Evolutionary conservation across 2,888 invertebrate genomes (phyloP).

Genomic region (Caenorhabditis sp.): DNA sequence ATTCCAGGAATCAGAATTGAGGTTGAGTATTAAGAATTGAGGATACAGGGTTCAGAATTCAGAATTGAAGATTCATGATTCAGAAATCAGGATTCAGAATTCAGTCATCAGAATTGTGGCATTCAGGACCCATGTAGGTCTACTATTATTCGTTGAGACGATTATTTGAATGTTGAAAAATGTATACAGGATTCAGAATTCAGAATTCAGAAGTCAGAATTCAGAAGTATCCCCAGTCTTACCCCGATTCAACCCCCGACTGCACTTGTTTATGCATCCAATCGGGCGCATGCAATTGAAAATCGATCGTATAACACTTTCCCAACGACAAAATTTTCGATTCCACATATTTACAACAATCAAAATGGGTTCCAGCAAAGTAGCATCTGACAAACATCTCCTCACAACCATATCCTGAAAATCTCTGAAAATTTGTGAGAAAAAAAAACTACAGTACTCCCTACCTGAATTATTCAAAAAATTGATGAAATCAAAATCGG

Average conservation of each 20-base stretch:
- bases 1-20: too few species aligned
- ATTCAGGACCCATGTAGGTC: too few species aligned
- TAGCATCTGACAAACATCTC: constrained; percentile 58
- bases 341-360: constrained; percentile 61
- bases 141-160: too few species aligned
- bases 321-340: constrained; percentile 64
- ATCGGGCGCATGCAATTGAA: constrained; percentile 43
- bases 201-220: too few species aligned
- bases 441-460: neutral
- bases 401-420: constrained; percentile 44
- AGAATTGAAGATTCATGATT: too few species aligned
- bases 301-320: constrained; percentile 57
- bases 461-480: constrained; percentile 47
- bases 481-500: constrained; percentile 40
- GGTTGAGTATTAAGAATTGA: too few species aligned
- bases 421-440: too few species aligned
- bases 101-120: too few species aligned
- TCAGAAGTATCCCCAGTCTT: neutral
- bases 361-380: constrained; percentile 53
- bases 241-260: constrained; percentile 63
- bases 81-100: too few species aligned
- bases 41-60: too few species aligned
- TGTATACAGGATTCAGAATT: neutral
- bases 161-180: constrained; percentile 48
- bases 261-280: constrained; percentile 63